Percentiles rank a stretch among this genome's conserved stretches.
Conservation (phyloP, 2,113 vertebrate species). For the Procavia capensis region DNA sequence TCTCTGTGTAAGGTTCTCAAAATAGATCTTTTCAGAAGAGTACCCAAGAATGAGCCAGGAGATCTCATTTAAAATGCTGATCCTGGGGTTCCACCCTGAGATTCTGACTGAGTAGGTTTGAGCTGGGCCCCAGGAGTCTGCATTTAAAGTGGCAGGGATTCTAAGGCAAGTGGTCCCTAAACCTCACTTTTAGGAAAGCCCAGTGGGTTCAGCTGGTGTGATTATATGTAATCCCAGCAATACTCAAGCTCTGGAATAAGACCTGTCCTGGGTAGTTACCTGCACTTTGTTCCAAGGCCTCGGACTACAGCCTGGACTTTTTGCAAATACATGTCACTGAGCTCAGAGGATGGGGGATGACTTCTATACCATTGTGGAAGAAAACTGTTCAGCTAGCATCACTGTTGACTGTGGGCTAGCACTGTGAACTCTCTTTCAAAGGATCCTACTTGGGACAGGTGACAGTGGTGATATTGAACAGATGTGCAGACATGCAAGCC, state of each 20-base stretch:
- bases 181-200: not conserved
- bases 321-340: not conserved
- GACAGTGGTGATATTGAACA: not conserved
- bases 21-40: not conserved
- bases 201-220: not conserved
- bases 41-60: not conserved
- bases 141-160: too few species aligned
- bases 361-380: not conserved
- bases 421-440: not conserved
- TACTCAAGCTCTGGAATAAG: not conserved
- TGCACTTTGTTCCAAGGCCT: not conserved
- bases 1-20: not conserved
- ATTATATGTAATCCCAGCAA: fast-evolving
- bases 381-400: not conserved
- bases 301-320: not conserved
- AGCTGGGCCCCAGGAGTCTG: not conserved
- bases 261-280: not conserved
- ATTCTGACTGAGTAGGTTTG: not conserved
- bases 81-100: fast-evolving
- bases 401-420: not conserved
- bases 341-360: not conserved
- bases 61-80: not conserved
- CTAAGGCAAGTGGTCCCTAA: too few species aligned
- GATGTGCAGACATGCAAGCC: not conserved
- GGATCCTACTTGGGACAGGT: not conserved